phyloP scores from a whole-genome alignment of 2,113 vertebrate species.

The Xyliphius kryptos region DNA sequence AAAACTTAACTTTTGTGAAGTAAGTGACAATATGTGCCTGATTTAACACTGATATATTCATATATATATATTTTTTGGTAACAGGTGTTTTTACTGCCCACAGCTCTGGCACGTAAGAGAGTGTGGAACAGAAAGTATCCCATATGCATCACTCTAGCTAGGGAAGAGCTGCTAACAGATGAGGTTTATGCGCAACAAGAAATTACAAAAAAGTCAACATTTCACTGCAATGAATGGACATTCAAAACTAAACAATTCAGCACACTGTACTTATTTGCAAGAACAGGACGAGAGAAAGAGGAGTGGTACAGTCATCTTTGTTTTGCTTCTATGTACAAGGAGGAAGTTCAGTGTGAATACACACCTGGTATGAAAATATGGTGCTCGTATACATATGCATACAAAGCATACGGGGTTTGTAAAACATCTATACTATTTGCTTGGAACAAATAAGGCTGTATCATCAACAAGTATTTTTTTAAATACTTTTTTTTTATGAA shows the following conservation, averaged over 20 bases:
- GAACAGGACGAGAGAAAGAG: constrained; percentile 82
- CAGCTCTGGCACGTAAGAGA: constrained; percentile 73
- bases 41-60: constrained; percentile 1
- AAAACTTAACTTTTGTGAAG: too few relatives aligned
- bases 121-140: constrained; percentile 87
- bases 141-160: constrained; percentile 71
- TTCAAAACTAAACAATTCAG: constrained; percentile 23
- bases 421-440: too few relatives aligned
- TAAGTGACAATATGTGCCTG: too few relatives aligned
- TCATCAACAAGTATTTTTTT: too few relatives aligned
- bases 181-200: constrained; percentile 32
- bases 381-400: background rate
- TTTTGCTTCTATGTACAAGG: constrained; percentile 51
- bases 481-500: background rate
- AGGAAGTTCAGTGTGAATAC: constrained; percentile 43
- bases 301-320: constrained; percentile 79
- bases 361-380: constrained; percentile 53
- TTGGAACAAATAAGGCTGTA: too few relatives aligned
- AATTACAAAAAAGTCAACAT: constrained; percentile 21
- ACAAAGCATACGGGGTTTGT: too few relatives aligned
- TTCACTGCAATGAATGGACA: background rate
- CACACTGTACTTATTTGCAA: constrained; percentile 74
- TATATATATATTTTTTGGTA: constrained; percentile 30
- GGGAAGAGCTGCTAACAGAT: constrained; percentile 29
- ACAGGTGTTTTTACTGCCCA: constrained; percentile 76